Base-by-base conservation (phyloP, 1,140 invertebrate genomes). In the Philaenus spumarius region DNA sequence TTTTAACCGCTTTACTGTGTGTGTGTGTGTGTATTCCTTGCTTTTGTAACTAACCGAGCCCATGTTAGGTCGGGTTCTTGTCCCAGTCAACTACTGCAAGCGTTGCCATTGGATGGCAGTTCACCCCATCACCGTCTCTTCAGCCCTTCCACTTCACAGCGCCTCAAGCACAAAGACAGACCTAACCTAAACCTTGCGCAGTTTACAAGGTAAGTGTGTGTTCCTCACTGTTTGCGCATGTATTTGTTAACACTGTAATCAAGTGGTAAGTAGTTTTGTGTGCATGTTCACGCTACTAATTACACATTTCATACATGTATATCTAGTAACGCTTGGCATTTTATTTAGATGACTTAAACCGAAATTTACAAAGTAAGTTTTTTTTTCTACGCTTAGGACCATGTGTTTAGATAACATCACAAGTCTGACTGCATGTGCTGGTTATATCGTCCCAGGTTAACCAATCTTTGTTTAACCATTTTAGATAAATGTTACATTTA, bases 61-160 rank as follows among this genome's bases (percentile, higher is more conserved):
- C 26, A 9, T 30, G 9, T 24, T 50, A 91, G 92, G 78, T 94
- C 90, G 64, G 91, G 90, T 34, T 94, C 91, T 62, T 94, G 89
- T 72, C 92, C 90, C 58, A 90, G 87, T 77, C 89, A 93, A 70
- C 80, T 90, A 71, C 80, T 89, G 67, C 84, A 88, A 67, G 56
- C 34, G 14, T 20, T 50, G 7, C 55, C 55, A 22, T 19, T 63
- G 34, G 59, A 46, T 26, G 22, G 37, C 46, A 45, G 53, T 43
- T 53, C 53, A 24, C 40, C 56, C 43, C 64, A 66, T 45, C 64
- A 66, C 50, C 62, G 67, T 39, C 57, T 68, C 37, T 64, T 66
- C 55, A 62, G 62, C 46, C 60, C 68, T 46, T 72, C 72, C 19
- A 72, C 72, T 46, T 78, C 76, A 59, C 72, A 78, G 63, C 73